phyloP scores from a whole-genome alignment of 2,113 vertebrate species.

The Boulengerochromis microlepis region DNA sequence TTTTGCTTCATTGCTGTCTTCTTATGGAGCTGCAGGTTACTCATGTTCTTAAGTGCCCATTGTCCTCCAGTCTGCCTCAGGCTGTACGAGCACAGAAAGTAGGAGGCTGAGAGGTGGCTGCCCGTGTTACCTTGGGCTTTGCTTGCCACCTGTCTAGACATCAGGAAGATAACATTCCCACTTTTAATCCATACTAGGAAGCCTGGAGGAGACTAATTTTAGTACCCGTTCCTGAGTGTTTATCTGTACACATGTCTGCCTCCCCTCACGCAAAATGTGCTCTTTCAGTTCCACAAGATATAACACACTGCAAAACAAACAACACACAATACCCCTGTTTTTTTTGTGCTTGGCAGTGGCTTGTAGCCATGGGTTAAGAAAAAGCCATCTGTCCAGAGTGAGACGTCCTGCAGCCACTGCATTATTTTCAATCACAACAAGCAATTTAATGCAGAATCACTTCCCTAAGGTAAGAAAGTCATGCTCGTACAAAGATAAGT shows the following conservation, averaged over 20 bases:
- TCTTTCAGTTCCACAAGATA: constrained; percentile 1
- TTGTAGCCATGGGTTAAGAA: constrained; percentile 6
- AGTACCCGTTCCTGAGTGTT: constrained; percentile 7
- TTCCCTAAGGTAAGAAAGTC: constrained; percentile 29
- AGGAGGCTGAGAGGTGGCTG: constrained; percentile 9
- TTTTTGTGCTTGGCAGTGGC: background rate
- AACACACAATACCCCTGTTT: background rate
- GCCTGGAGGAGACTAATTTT: constrained; percentile 37
- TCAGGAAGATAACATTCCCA: constrained; percentile 45
- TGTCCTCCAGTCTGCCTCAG: constrained; percentile 42
- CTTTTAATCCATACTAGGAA: constrained; percentile 41
- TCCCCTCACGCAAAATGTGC: background rate
- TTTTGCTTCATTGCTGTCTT: background rate
- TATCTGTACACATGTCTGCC: constrained; percentile 2
- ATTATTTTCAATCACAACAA: constrained; percentile 56
- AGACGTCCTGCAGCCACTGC: constrained; percentile 20
- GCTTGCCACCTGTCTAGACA: constrained; percentile 63
- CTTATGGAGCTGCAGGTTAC: constrained; percentile 27
- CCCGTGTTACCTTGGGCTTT: constrained; percentile 27
- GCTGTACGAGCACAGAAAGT: constrained; percentile 6
- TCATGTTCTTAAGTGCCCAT: constrained; percentile 37
- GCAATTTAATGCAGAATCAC: constrained; percentile 50
- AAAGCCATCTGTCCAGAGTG: constrained; percentile 27
- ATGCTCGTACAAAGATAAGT: constrained; percentile 41
- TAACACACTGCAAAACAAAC: constrained; percentile 5